These are phyloP conservation scores for Drosophila prosaltans DNA, from an alignment of 1,140 invertebrate species.

Conservation along the genomic window DNA sequence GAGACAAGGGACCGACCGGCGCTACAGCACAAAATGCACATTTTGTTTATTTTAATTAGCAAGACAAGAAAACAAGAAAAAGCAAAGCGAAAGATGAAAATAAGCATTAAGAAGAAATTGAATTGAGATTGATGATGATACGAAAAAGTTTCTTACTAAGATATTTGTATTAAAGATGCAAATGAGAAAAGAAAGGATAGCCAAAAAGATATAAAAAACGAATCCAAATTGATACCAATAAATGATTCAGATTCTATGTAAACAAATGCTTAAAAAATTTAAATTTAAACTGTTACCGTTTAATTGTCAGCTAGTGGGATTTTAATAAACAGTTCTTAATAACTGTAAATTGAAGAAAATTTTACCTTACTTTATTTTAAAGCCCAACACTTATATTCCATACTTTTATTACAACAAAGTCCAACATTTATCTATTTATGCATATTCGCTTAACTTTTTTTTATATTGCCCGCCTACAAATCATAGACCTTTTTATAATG, in stretches of 20 bases:
- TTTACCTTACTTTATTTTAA: too few relatives aligned
- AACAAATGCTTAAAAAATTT: too few relatives aligned
- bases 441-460: neutral
- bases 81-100: conserved; percentile 13
- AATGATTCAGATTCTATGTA: neutral
- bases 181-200: conserved; percentile 31
- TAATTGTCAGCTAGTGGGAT: too few relatives aligned
- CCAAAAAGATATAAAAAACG: neutral
- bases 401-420: too few relatives aligned
- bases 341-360: too few relatives aligned
- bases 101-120: conserved; percentile 38
- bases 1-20: neutral
- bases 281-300: too few relatives aligned
- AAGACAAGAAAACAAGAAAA: conserved; percentile 40
- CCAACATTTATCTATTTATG: conserved; percentile 7
- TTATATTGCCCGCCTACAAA: conserved; percentile 40
- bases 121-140: conserved; percentile 33
- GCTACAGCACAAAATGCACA: conserved; percentile 60
- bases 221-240: neutral
- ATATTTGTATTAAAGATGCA: conserved; percentile 42
- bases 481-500: conserved; percentile 60
- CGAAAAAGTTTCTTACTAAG: neutral
- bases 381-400: too few relatives aligned
- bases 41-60: conserved; percentile 78
- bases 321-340: too few relatives aligned